Percentiles rank a stretch among this genome's conserved stretches.
Conservation (phyloP, 1,140 invertebrate genomes). For the Drosophila leontia region DNA sequence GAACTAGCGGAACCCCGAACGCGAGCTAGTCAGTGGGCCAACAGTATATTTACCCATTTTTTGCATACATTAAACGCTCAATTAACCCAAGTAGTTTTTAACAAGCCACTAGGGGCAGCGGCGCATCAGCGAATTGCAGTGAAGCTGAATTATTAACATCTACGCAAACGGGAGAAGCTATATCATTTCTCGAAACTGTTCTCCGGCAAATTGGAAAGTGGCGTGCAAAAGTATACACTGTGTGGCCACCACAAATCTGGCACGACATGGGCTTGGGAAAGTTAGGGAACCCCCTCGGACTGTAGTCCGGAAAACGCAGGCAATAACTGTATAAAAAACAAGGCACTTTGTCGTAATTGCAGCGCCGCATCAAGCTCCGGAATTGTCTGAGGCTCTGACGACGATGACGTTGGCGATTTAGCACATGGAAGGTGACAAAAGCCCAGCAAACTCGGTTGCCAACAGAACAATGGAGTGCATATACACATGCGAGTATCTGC, state of each 20-base stretch:
- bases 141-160: conserved; percentile 24
- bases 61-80: conserved; percentile 49
- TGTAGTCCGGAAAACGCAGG: conserved; percentile 24
- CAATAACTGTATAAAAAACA: conserved; percentile 39
- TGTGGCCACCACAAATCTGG: conserved; percentile 1
- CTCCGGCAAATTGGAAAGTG: conserved; percentile 25
- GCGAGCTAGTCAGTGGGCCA: neutral
- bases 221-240: conserved; percentile 22
- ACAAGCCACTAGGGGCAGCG: conserved; percentile 21
- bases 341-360: conserved; percentile 37
- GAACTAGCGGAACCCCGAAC: neutral
- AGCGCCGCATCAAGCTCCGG: conserved; percentile 22
- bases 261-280: conserved; percentile 13
- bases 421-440: conserved; percentile 60
- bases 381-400: conserved; percentile 14
- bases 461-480: conserved; percentile 54
- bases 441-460: conserved; percentile 10
- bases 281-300: conserved; percentile 10
- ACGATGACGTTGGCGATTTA: conserved; percentile 40
- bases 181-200: conserved; percentile 1
- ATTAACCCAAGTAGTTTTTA: conserved; percentile 36
- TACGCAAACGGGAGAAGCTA: conserved; percentile 5
- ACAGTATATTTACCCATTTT: conserved; percentile 5
- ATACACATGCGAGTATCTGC: neutral
- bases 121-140: conserved; percentile 8